Evolutionary conservation across 2,113 vertebrate genomes (phyloP).

Genomic region (Pelusios castaneus): DNA sequence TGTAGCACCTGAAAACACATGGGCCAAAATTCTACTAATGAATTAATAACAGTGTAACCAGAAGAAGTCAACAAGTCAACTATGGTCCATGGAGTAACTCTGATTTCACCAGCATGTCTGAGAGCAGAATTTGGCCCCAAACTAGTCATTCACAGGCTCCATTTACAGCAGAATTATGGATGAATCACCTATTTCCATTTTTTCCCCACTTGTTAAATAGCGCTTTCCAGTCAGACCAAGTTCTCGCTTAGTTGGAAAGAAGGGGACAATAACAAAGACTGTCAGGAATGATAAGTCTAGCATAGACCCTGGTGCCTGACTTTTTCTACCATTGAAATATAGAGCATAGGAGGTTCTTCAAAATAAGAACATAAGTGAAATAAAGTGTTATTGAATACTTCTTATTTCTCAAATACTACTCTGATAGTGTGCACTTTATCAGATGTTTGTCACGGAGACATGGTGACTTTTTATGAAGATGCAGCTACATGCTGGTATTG

Average conservation of each 20-base stretch:
- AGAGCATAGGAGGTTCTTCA: background rate
- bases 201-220: background rate
- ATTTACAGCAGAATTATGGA: background rate
- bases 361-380: background rate
- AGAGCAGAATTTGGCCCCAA: background rate
- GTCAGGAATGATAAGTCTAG: background rate
- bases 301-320: background rate
- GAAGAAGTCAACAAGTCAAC: background rate
- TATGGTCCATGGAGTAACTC: background rate
- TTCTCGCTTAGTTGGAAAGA: background rate
- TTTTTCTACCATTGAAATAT: background rate
- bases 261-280: background rate
- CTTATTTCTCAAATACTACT: rapidly evolving
- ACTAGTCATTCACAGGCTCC: background rate
- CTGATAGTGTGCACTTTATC: background rate
- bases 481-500: background rate
- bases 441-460: background rate
- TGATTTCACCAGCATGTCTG: background rate
- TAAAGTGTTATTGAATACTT: rapidly evolving
- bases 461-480: background rate
- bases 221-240: background rate
- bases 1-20: background rate
- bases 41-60: background rate
- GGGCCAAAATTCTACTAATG: background rate
- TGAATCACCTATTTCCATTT: background rate